Percentiles rank a stretch among this genome's conserved stretches.
Conservation (phyloP, 1,140 invertebrate genomes). For the Sitobion miscanthi region DNA sequence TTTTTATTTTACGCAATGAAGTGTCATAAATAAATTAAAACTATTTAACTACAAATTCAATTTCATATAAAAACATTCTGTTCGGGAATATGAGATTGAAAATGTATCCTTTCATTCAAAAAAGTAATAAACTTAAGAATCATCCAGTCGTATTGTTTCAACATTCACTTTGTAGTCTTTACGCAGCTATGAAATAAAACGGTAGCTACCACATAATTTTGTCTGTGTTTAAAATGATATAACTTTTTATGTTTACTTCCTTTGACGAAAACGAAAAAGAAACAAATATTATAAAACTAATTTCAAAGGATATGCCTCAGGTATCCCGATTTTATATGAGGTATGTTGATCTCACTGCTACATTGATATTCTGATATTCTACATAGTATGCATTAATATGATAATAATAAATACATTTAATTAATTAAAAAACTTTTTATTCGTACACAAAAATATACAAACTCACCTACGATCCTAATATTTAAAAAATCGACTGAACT, state of each 20-base stretch:
- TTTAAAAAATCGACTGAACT: background rate
- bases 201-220: background rate
- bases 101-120: background rate
- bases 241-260: background rate
- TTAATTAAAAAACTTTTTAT: background rate
- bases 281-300: background rate
- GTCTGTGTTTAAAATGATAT: background rate
- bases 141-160: background rate
- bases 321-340: background rate
- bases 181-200: background rate
- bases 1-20: no score
- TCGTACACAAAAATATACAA: background rate
- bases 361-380: background rate
- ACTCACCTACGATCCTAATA: background rate
- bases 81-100: background rate
- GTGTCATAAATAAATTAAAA: background rate
- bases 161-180: background rate
- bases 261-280: background rate
- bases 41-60: background rate
- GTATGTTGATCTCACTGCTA: background rate
- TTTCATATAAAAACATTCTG: background rate
- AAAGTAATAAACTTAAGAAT: background rate
- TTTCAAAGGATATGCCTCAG: background rate
- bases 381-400: background rate
- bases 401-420: background rate